Evolutionary conservation across 2,797 vertebrate species (phyloP), one percentile per base, ranked within the genome.

Genomic region (Chrysocyon brachyurus): DNA sequence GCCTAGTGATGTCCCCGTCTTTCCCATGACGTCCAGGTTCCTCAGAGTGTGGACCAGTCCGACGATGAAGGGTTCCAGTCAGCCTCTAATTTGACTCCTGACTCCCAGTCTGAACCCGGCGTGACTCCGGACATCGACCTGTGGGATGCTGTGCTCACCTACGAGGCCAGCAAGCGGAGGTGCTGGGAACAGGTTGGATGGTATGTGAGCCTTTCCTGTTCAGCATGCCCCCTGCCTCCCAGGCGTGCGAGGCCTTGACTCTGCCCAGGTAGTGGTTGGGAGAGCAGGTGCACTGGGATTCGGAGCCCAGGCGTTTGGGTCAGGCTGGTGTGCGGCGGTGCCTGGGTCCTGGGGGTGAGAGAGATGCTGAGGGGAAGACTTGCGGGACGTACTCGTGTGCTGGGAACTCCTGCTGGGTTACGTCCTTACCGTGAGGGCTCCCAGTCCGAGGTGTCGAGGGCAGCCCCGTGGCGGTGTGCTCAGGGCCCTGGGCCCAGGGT

Each of bases 31-130:
- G 95, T 90, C 46, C 97, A 99, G 99, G 99, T 99, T 95, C 99
- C 99, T 19, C 98, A 99, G 77, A 99, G 98, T 93, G 98, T 99
- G 94, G 99, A 99, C 98, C 99, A 99, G 97, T 99, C 99, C 66
- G 99, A 99, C 95, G 99, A 99, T 91, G 99, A 99, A 97, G 99
- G 99, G 22, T 99, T 99, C 98, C 99, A 99, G 98, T 99, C 99
- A 0, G 99, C 99, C 16, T 99, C 99, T 72, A 99, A 99, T 97
- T 92, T 99, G 98, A 99, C 99, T 77, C 99, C 99, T 49, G 99
- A 99, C 98, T 99, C 99, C 61, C 99, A 99, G 98, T 99, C 99
- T 46, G 99, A 99, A 98, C 98, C 99, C 0, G 99, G 99, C 83
- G 96, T 99, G 31, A 98, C 99, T 92, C 99, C 99, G 2, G 99